These are phyloP conservation scores for Thamnophis sirtalis DNA, from an alignment of 2,113 vertebrate species.

Conservation along the genomic window DNA sequence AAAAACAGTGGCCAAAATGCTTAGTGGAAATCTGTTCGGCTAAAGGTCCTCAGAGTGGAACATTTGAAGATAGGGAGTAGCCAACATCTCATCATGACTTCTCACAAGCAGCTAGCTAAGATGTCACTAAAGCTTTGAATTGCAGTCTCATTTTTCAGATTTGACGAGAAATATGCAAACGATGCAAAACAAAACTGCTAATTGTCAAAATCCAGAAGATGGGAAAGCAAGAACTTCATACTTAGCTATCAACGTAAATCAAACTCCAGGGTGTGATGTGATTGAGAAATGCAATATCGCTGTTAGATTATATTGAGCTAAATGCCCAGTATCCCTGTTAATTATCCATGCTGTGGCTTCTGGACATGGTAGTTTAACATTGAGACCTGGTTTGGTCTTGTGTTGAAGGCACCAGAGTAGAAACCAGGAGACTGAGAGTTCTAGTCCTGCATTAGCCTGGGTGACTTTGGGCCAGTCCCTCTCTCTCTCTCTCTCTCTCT, in stretches of 20 bases:
- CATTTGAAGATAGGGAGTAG: neutral
- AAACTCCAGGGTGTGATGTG: neutral
- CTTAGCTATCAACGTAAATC: neutral
- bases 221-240: neutral
- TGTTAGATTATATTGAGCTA: neutral
- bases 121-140: neutral
- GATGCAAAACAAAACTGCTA: neutral
- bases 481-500: no score
- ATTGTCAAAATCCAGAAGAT: neutral
- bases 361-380: neutral
- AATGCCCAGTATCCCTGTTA: neutral
- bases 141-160: neutral
- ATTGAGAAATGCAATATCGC: neutral
- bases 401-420: no score
- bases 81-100: neutral
- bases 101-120: neutral
- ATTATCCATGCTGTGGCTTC: neutral
- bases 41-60: neutral
- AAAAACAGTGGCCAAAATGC: neutral
- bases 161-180: rapidly evolving
- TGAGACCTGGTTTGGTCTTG: no score
- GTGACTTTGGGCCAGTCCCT: no score
- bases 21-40: no score
- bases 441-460: no score
- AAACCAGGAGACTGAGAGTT: no score